phyloP scores from a whole-genome alignment of 2,113 vertebrate species.

The human region GRCh38 chr4:54252501-54253000 shows the following conservation, averaged over 20 bases:
- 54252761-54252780: accelerated
- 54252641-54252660: conserved; percentile 59
- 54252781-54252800: background rate
- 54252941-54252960: background rate
- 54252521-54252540: background rate
- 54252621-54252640: conserved; percentile 72
- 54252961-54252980: background rate
- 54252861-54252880: background rate
- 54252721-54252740: conserved; percentile 69
- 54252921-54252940: background rate
- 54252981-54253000: background rate
- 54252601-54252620: conserved; percentile 67
- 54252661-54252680: conserved; percentile 50
- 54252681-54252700: conserved; percentile 28
- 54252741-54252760: background rate
- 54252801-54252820: background rate
- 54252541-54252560: background rate
- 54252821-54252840: background rate
- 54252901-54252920: background rate
- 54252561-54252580: background rate
- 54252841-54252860: background rate
- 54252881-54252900: background rate
- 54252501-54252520: background rate
- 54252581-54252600: background rate
- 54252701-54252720: conserved; percentile 19